A percentile compares a stretch with the other conserved stretches of the same genome.
phyloP scores from a whole-genome alignment of 2,113 vertebrate species.

The pig (Sus scrofa) region DNA sequence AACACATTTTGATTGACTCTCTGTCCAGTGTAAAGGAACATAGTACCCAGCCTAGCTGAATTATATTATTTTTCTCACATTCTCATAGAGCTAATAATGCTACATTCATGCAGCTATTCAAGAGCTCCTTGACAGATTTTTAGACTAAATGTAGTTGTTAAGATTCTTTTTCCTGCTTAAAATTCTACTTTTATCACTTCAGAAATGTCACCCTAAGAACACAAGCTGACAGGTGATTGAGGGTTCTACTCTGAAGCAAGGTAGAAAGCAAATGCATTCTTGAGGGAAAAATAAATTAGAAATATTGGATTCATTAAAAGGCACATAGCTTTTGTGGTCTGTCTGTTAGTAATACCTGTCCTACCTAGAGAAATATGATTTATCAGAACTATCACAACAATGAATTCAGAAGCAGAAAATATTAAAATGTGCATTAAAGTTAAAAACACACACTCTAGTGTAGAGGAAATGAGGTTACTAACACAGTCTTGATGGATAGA shows the following conservation, averaged over 20 bases:
- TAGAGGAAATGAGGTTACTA: slow-evolving; percentile 28
- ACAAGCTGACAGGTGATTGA: slow-evolving; percentile 84
- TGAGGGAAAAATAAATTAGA: slow-evolving; percentile 84
- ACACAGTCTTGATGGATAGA: not conserved
- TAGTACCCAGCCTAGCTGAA: not conserved
- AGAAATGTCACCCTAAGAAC: slow-evolving; percentile 76
- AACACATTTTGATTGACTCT: not conserved
- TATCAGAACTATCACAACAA: slow-evolving; percentile 66
- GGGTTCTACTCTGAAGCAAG: slow-evolving; percentile 69
- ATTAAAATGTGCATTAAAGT: slow-evolving; percentile 58
- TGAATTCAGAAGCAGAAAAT: slow-evolving; percentile 74
- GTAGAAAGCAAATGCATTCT: slow-evolving; percentile 79
- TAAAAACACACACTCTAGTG: no score
- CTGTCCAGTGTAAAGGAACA: not conserved
- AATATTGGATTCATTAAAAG: slow-evolving; percentile 83
- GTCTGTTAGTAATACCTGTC: slow-evolving; percentile 80
- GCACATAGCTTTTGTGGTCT: slow-evolving; percentile 81
- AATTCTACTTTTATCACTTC: slow-evolving; percentile 78
- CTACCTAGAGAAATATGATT: slow-evolving; percentile 75
- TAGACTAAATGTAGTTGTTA: slow-evolving; percentile 72
- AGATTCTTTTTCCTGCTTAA: slow-evolving; percentile 75
- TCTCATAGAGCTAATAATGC: not conserved
- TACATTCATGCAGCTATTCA: not conserved
- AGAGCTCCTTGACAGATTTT: slow-evolving; percentile 72
- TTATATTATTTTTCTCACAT: slow-evolving; percentile 1